Evolutionary conservation across 1,140 invertebrate genomes (phyloP).

Genomic region (Ridgeia piscesae): DNA sequence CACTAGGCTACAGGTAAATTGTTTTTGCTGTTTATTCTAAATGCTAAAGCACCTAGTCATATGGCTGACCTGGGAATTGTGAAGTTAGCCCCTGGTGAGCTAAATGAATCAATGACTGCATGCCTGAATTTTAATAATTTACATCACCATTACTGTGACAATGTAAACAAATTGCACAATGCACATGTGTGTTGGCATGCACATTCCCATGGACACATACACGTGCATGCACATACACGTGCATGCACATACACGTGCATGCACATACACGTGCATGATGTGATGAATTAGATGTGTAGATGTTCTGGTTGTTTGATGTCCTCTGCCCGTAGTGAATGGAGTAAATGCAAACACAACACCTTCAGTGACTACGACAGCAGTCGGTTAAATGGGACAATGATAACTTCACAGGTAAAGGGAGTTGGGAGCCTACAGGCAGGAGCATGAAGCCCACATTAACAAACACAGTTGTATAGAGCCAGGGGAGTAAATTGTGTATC

Average conservation of each 20-base stretch:
- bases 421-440: background rate
- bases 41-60: background rate
- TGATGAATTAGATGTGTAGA: background rate
- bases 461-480: background rate
- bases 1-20: too few relatives aligned
- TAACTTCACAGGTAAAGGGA: background rate
- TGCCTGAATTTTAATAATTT: too few relatives aligned
- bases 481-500: background rate
- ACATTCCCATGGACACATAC: too few relatives aligned
- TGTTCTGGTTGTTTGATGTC: background rate
- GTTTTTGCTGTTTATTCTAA: background rate
- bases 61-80: background rate
- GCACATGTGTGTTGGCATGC: too few relatives aligned
- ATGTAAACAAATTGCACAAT: too few relatives aligned
- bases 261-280: too few relatives aligned
- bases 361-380: background rate
- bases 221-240: too few relatives aligned
- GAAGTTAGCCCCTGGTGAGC: too few relatives aligned
- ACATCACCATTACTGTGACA: too few relatives aligned
- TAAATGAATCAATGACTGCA: too few relatives aligned
- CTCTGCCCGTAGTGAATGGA: background rate
- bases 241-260: too few relatives aligned
- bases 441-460: background rate
- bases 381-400: background rate
- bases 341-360: background rate